Conservation (phyloP, 1,140 invertebrate species). For the Megalopta genalis region DNA sequence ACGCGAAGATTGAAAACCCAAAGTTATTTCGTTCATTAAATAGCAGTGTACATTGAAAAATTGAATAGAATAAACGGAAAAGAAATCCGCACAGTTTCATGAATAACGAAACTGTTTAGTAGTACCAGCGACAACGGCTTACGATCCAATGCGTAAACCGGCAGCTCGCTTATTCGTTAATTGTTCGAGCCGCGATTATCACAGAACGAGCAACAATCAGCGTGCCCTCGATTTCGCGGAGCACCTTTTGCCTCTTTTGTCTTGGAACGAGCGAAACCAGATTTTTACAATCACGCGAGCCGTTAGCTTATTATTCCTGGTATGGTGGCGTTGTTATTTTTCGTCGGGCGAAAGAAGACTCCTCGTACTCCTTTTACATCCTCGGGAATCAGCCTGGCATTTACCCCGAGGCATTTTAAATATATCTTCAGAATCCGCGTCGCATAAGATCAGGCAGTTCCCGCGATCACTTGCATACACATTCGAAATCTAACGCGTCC, state of each 20-base stretch:
- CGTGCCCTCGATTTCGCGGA: not conserved
- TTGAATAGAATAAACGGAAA: too few relatives aligned
- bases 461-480: constrained; percentile 29
- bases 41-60: too few relatives aligned
- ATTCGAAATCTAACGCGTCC: not conserved
- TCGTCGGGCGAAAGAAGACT: constrained; percentile 21
- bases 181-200: not conserved
- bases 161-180: not conserved
- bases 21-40: too few relatives aligned
- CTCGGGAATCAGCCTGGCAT: constrained; percentile 36
- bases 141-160: not conserved
- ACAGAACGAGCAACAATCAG: not conserved
- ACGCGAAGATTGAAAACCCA: too few relatives aligned
- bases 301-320: constrained; percentile 26
- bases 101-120: not conserved
- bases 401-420: constrained; percentile 42
- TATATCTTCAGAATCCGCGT: constrained; percentile 25
- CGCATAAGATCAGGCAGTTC: constrained; percentile 38
- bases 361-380: constrained; percentile 49
- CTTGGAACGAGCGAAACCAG: constrained; percentile 21
- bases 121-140: not conserved
- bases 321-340: constrained; percentile 11
- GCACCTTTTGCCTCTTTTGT: constrained; percentile 10
- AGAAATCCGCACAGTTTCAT: too few relatives aligned
- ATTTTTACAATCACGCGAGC: constrained; percentile 40